Conservation (phyloP, 1,140 invertebrate genomes). For the Contarinia nasturtii region DNA sequence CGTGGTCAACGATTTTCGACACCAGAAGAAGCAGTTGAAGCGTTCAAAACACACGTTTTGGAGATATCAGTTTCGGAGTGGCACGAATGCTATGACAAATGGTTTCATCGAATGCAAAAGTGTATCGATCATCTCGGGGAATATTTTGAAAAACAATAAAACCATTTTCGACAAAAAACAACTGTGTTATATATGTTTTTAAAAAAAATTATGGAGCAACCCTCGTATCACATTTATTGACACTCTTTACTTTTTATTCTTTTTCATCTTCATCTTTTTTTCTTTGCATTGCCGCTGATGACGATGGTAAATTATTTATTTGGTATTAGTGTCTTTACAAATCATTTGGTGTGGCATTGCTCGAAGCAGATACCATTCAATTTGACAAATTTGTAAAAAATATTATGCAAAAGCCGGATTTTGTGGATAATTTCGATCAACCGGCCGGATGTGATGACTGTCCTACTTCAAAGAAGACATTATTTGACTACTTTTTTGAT, state of each 20-base stretch:
- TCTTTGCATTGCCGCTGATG: too few species aligned
- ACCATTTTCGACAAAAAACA: too few species aligned
- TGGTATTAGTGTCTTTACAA: slow-evolving; percentile 47
- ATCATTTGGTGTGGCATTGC: slow-evolving; percentile 60
- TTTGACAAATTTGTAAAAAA: slow-evolving; percentile 72
- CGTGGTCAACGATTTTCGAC: too few species aligned
- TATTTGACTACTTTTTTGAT: slow-evolving; percentile 72
- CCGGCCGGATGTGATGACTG: slow-evolving; percentile 38
- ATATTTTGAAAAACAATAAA: too few species aligned
- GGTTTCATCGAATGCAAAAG: too few species aligned
- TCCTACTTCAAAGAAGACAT: slow-evolving; percentile 38
- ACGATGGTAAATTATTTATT: background rate
- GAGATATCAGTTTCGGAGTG: too few species aligned
- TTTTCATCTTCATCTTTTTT: background rate
- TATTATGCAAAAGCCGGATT: slow-evolving; percentile 41
- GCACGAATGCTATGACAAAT: too few species aligned
- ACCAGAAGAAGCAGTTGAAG: too few species aligned
- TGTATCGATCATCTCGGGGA: too few species aligned
- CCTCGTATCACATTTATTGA: background rate
- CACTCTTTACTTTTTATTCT: background rate
- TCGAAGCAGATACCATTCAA: slow-evolving; percentile 39
- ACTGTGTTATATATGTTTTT: too few species aligned
- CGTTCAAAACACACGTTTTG: too few species aligned
- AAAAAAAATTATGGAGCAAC: too few species aligned
- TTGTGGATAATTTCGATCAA: slow-evolving; percentile 39